Evolutionary conservation across 2,888 invertebrate genomes (phyloP).

Genomic region (Anodontia alba): DNA sequence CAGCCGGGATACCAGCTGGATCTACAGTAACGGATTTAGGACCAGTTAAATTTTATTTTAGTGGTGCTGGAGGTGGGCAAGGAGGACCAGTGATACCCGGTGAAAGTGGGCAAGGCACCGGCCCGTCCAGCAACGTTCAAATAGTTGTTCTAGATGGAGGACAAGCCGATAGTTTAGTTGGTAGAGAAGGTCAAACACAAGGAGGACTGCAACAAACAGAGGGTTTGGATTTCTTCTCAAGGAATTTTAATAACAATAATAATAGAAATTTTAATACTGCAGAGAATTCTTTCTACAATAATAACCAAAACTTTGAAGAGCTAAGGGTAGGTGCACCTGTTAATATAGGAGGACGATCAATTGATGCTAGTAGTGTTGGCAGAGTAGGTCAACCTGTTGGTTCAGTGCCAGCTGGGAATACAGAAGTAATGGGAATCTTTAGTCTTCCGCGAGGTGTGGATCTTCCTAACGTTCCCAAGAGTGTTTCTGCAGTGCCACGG

Average conservation of each 20-base stretch:
- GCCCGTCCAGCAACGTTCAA: neutral
- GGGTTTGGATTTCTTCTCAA: no score
- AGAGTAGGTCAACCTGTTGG: neutral
- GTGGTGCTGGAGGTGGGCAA: neutral
- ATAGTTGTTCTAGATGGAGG: constrained; percentile 4
- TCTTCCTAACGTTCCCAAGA: neutral
- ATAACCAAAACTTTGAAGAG: neutral
- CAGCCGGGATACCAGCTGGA: neutral
- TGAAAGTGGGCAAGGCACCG: neutral
- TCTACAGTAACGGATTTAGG: neutral
- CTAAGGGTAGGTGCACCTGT: neutral
- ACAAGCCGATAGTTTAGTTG: neutral
- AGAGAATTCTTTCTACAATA: neutral
- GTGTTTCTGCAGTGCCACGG: neutral
- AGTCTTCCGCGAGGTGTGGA: neutral
- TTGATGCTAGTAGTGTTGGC: neutral
- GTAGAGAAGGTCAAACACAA: neutral
- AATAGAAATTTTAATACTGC: neutral
- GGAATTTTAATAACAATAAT: neutral
- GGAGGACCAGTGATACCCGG: neutral
- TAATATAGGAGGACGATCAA: neutral
- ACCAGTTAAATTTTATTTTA: neutral
- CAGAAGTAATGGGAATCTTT: neutral
- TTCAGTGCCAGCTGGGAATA: neutral
- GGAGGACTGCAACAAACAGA: neutral